A percentile compares a stretch with the other conserved stretches of the same genome.
Conservation (phyloP, 2,797 vertebrate genomes). For the Gambelia wislizenii region DNA sequence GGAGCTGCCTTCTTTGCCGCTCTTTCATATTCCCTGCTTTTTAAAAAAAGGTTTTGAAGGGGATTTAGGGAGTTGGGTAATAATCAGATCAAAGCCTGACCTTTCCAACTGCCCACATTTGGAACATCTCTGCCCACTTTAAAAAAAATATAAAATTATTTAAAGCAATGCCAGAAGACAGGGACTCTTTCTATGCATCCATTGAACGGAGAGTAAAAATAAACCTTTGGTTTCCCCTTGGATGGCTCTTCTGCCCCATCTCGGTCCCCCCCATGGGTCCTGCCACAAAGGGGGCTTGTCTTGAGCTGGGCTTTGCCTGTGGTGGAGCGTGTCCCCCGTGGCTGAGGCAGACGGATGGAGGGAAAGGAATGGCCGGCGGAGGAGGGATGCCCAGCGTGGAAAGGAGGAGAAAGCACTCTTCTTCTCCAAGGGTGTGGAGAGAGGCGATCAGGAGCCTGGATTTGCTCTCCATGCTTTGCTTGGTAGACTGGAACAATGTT, state of each 20-base stretch:
- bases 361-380: no score
- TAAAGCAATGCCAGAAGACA: neutral
- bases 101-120: neutral
- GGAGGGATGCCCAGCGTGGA: no score
- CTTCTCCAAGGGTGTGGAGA: neutral
- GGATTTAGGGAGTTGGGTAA: neutral
- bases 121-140: no score
- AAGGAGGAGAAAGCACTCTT: neutral
- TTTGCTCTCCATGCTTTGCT: neutral
- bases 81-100: neutral
- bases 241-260: neutral
- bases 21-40: neutral
- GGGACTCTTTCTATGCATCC: neutral
- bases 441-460: neutral
- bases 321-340: no score
- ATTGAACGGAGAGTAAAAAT: neutral
- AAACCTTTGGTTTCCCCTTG: neutral
- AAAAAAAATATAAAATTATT: neutral
- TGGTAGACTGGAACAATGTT: neutral
- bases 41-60: neutral
- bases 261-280: no score
- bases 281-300: neutral
- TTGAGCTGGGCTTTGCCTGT: neutral
- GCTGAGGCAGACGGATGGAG: neutral
- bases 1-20: no score